phyloP scores from a whole-genome alignment of 2,888 invertebrate genomes.

The Drosophila villosipedis region DNA sequence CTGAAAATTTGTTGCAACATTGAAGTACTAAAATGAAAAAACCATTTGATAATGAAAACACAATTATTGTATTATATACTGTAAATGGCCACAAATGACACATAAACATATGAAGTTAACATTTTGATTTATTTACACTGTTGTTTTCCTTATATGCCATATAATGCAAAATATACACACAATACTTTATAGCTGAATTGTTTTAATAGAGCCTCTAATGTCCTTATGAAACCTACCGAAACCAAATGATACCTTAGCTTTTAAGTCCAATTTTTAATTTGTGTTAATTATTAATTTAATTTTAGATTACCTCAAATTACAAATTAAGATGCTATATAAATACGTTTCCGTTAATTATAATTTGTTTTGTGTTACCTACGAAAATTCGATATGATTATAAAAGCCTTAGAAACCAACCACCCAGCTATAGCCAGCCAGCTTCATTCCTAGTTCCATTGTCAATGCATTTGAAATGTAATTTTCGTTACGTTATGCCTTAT shows the following conservation, averaged over 20 bases:
- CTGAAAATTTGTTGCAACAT: slow-evolving; percentile 78
- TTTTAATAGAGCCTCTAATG: slow-evolving; percentile 72
- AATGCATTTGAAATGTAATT: slow-evolving; percentile 49
- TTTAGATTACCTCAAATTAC: slow-evolving; percentile 42
- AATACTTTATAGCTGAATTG: slow-evolving; percentile 71
- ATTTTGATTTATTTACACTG: slow-evolving; percentile 68
- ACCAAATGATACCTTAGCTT: slow-evolving; percentile 62
- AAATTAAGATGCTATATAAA: slow-evolving; percentile 46
- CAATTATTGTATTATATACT: slow-evolving; percentile 70
- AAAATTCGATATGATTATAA: slow-evolving; percentile 26
- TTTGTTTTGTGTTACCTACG: slow-evolving; percentile 24
- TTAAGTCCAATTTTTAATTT: slow-evolving; percentile 67
- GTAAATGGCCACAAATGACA: slow-evolving; percentile 72
- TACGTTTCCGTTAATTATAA: slow-evolving; percentile 26
- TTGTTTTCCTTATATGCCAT: slow-evolving; percentile 63
- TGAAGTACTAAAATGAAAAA: slow-evolving; percentile 71
- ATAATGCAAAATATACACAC: slow-evolving; percentile 64
- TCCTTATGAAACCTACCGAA: slow-evolving; percentile 56
- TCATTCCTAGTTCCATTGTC: slow-evolving; percentile 59
- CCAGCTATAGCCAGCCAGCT: slow-evolving; percentile 54
- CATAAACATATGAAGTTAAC: slow-evolving; percentile 62
- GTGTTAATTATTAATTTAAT: slow-evolving; percentile 54
- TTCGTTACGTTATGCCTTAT: slow-evolving; percentile 36
- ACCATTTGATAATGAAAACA: slow-evolving; percentile 24
- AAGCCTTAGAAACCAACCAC: slow-evolving; percentile 14